phyloP scores from a whole-genome alignment of 2,888 invertebrate genomes.

The Imbricaverruca yamaguchii region DNA sequence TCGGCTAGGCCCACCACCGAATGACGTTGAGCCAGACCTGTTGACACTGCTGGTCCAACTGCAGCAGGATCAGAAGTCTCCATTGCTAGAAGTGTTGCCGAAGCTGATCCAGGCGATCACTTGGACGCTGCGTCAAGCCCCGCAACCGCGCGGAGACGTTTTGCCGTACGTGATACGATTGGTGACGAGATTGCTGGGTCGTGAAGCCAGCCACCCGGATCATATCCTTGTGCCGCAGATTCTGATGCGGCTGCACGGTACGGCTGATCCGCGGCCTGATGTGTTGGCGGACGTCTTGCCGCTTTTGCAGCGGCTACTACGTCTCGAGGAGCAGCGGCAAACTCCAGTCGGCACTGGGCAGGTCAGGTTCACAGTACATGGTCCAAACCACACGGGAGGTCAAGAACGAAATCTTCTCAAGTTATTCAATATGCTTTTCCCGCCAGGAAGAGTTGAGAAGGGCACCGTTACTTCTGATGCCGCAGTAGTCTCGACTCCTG shows the following conservation, averaged over 20 bases:
- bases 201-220: background rate
- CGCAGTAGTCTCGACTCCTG: no score
- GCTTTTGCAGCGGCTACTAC: background rate
- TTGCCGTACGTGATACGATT: background rate
- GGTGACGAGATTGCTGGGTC: background rate
- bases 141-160: background rate
- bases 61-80: background rate
- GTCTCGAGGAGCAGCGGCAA: background rate
- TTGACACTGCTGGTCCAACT: background rate
- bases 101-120: background rate
- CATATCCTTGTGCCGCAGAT: slow-evolving; percentile 1
- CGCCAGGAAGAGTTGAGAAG: no score
- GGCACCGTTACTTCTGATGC: no score
- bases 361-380: background rate
- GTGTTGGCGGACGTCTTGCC: background rate
- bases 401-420: no score
- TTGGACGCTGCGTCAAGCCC: background rate
- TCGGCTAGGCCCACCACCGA: background rate
- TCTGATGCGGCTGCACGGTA: background rate
- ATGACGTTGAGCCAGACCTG: background rate
- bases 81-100: background rate
- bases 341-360: background rate
- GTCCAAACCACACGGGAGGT: no score
- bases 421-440: no score
- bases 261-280: background rate